Percentiles rank a stretch among this genome's conserved stretches.
Conservation (phyloP, 2,113 vertebrate genomes). For the Xiphophorus maculatus region DNA sequence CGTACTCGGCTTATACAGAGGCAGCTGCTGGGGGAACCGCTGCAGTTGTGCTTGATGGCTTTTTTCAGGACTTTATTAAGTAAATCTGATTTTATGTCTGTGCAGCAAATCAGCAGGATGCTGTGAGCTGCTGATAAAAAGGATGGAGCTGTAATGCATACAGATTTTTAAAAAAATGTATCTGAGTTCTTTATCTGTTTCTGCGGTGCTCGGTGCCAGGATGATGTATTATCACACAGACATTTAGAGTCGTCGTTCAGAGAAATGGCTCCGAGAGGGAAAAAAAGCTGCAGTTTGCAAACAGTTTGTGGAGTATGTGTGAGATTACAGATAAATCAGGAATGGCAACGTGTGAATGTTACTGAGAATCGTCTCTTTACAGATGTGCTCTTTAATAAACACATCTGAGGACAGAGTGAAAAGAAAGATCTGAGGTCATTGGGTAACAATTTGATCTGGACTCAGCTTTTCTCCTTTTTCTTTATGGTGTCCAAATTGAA, state of each 20-base stretch:
- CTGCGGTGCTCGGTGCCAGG: not conserved
- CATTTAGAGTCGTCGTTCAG: not conserved
- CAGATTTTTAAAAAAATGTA: not conserved
- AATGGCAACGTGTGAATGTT: not conserved
- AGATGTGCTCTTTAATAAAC: conserved; percentile 4
- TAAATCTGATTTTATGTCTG: not conserved
- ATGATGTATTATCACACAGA: not conserved
- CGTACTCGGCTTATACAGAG: not conserved
- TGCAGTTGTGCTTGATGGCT: conserved; percentile 2
- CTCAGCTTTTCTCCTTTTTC: not conserved
- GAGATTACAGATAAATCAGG: not conserved
- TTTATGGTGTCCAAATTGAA: not conserved
- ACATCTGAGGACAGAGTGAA: not conserved
- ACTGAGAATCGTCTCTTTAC: not conserved
- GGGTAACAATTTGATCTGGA: not conserved
- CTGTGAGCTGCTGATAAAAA: not conserved
- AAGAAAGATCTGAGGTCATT: not conserved
- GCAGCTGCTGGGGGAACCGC: conserved; percentile 15
- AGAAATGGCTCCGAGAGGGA: not conserved
- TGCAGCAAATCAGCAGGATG: conserved; percentile 19
- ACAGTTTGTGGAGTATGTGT: not conserved
- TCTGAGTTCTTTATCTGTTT: not conserved
- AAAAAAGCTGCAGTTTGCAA: not conserved
- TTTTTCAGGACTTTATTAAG: conserved; percentile 8
- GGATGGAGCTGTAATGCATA: not conserved